Base-by-base conservation (phyloP, 2,797 vertebrate species). In the Xerus rutilus region DNA sequence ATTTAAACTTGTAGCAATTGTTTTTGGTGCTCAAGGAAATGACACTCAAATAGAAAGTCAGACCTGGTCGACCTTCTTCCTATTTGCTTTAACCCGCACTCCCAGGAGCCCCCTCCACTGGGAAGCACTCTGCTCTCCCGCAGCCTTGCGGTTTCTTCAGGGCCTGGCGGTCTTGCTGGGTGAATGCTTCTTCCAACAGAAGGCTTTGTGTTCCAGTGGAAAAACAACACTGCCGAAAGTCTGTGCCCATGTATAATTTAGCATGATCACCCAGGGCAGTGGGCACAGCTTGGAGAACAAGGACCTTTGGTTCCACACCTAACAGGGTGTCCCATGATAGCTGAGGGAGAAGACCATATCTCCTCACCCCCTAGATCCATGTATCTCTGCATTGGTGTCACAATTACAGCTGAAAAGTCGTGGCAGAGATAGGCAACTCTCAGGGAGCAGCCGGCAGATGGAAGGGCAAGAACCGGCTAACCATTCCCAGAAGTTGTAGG, bases 11-110 rank as follows among this genome's bases (percentile, higher is more conserved):
- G 70, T 14, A 57, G 73, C 70, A 23, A 47, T 45, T 52, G 32
- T 47, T 47, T 79, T 64, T 43, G 78, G 32, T 90, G 88, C 35
- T 74, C 89, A 92, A 83, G 93, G 81, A 89, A 95, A 89, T n/a
- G 84, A 81, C n/a, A 82, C 54, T 97, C 90, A 93, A 72, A 92
- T 39, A 69, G 92, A 88, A 96, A 96, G 95, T 74, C 6, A 43
- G 49, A 47, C 52, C 67, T 21, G 10, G 4, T 67, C 21, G 57
- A 30, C n/a, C 72, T 59, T 78, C 81, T 77, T 96, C 79, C 72
- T 65, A 12, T 91, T 70, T 81, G 45, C 25, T 62, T 39, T 74
- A 54, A 49, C 65, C 70, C 72, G 64, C 18, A 52, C 5, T 1
- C 25, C 2, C 18, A 15, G 30, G 43, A 35, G 65, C 45, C 39